These are phyloP conservation scores for Pseudocheirus occidentalis DNA, from an alignment of 2,797 vertebrate species.

Conservation along the genomic window DNA sequence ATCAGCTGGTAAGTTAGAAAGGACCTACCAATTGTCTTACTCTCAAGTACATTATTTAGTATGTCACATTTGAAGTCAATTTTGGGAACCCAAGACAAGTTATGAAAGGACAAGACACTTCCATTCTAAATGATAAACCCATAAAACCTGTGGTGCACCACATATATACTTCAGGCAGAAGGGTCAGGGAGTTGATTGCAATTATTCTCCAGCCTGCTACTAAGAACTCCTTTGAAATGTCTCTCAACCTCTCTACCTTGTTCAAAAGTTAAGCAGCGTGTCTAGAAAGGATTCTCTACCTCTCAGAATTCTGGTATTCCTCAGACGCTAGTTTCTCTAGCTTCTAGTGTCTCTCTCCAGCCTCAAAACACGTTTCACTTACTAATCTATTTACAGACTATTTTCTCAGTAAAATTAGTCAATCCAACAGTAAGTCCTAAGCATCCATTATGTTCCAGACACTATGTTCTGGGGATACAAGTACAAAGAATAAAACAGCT, in stretches of 20 bases:
- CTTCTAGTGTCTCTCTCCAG: not conserved
- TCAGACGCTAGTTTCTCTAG: not conserved
- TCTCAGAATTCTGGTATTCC: not conserved
- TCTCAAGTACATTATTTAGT: slow-evolving; percentile 20
- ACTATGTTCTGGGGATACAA: not conserved
- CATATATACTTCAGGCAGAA: slow-evolving; percentile 65
- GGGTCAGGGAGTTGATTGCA: slow-evolving; percentile 33
- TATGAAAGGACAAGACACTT: slow-evolving; percentile 24
- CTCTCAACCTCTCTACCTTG: not conserved
- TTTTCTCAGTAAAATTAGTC: not conserved
- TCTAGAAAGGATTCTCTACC: not conserved
- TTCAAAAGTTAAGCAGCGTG: not conserved
- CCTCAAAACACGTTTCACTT: not conserved
- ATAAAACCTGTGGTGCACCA: slow-evolving; percentile 54
- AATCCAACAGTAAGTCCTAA: not conserved
- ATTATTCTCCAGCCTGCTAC: not conserved
- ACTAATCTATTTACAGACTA: not conserved
- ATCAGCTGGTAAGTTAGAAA: slow-evolving; percentile 30
- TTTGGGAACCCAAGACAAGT: slow-evolving; percentile 33
- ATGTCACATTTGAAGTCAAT: slow-evolving; percentile 16
- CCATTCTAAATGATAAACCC: slow-evolving; percentile 44
- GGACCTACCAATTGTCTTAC: slow-evolving; percentile 30
- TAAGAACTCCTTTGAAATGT: not conserved
- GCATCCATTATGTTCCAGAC: not conserved
- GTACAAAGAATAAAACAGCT: not conserved